A percentile compares a stretch with the other conserved stretches of the same genome.
Evolutionary conservation across 1,140 invertebrate species (phyloP).

Genomic region (Phthorimaea operculella): DNA sequence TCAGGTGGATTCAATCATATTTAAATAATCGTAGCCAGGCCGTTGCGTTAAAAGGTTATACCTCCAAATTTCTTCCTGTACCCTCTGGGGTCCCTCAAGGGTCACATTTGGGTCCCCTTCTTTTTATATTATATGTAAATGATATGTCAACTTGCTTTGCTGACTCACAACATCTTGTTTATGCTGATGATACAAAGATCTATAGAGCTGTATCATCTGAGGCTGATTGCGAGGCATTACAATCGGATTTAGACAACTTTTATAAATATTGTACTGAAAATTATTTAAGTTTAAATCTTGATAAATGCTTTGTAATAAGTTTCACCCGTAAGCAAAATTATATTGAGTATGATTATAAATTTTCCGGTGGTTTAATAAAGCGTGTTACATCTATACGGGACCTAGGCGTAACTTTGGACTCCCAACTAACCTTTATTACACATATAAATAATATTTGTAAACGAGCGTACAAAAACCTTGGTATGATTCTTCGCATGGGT

Average conservation of each 20-base stretch:
- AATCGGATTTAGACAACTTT: background rate
- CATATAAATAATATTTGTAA: background rate
- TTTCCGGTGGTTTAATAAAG: background rate
- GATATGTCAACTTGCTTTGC: slow-evolving; percentile 4
- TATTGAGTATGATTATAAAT: slow-evolving; percentile 1
- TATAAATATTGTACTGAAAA: background rate
- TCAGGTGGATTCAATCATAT: too few species aligned
- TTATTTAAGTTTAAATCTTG: background rate
- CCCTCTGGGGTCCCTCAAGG: slow-evolving; percentile 3
- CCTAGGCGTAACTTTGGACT: slow-evolving; percentile 8
- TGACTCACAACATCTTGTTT: background rate
- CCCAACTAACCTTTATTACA: background rate
- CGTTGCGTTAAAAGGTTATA: background rate
- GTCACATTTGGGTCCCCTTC: too few species aligned
- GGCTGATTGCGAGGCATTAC: background rate
- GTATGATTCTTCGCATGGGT: background rate
- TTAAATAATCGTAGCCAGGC: too few species aligned
- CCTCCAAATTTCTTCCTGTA: background rate
- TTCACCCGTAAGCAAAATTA: slow-evolving; percentile 2
- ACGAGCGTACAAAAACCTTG: background rate
- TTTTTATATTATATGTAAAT: slow-evolving; percentile 6
- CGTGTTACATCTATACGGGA: slow-evolving; percentile 1
- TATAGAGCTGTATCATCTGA: background rate
- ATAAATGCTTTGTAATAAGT: slow-evolving; percentile 7
- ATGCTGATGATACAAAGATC: too few species aligned